Evolutionary conservation across 2,113 vertebrate genomes (phyloP), one percentile per base, ranked within the genome.

Genomic region (Probosciger aterrimus): DNA sequence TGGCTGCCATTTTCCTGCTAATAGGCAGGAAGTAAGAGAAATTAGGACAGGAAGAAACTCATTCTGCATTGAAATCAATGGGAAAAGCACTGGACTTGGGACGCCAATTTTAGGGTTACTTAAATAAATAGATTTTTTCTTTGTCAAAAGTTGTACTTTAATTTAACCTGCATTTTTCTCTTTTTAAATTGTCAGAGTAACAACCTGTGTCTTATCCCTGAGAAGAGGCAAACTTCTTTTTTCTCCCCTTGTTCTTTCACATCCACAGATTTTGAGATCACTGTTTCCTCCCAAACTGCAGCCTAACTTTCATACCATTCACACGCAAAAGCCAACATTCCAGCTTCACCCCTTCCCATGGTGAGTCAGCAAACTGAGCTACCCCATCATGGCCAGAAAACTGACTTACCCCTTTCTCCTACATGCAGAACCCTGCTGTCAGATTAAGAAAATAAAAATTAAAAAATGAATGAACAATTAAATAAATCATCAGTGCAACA

Each of bases 21-120:
- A 97, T 96, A 97, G 97, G 97, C 97, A 97, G 97, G 96, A 97
- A 97, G 96, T 97, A 97, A 97, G 94, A 97, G 76, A 97, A 97
- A 97, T 97, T 97, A 97, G 97, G 96, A 97, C 95, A 97, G 94
- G 95, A 97, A 97, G 95, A 96, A 94, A 95, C 95, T 95, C 88
- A 97, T 95, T 96, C 88, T 95, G 93, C 97, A 97, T 97, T 96
- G 96, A 96, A 95, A 97, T 97, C 93, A 97, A 95, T 92, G 96
- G 96, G 96, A 85, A 91, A 94, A 11, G 96, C 95, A 94, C 94
- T 95, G 93, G 96, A 91, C 59, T 93, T 55, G 75, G 65, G 91
- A 86, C 68, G 95, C 92, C 92, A 90, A 93, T 89, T 94, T 92
- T 76, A 95, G 73, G 50, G 79, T 89, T 79, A 89, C 82, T 93